Conservation (phyloP, 2,113 vertebrate species). For the Thunnus thynnus region DNA sequence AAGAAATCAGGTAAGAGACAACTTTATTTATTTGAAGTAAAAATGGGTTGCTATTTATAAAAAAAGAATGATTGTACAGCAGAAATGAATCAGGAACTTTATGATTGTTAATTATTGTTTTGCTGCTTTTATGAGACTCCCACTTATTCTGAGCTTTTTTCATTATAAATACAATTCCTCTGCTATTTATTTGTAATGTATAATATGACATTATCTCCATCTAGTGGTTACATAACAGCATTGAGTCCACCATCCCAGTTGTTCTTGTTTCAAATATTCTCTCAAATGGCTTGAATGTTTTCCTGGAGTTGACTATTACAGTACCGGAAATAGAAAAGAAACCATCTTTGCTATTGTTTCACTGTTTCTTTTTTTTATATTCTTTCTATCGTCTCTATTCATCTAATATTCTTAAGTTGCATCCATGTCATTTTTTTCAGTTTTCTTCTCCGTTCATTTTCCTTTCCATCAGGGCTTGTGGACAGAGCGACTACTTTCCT, state of each 20-base stretch:
- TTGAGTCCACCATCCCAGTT: neutral
- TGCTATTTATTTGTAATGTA: neutral
- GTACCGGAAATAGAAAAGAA: neutral
- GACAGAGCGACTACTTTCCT: conserved; percentile 91
- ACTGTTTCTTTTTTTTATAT: conserved; percentile 17
- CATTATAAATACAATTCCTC: neutral
- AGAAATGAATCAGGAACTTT: neutral
- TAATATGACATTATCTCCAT: conserved; percentile 45
- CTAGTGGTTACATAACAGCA: conserved; percentile 60
- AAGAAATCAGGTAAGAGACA: conserved; percentile 93
- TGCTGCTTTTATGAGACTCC: neutral
- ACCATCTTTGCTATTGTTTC: neutral
- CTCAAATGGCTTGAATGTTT: neutral
- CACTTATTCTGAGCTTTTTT: neutral
- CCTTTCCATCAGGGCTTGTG: conserved; percentile 91
- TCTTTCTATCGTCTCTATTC: conserved; percentile 41
- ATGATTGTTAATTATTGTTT: neutral
- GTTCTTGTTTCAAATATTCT: neutral
- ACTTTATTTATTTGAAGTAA: conserved; percentile 7
- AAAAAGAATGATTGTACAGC: no score
- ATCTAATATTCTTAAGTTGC: conserved; percentile 56
- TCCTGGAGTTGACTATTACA: neutral
- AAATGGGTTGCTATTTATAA: conserved; percentile 1
- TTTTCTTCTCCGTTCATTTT: conserved; percentile 86
- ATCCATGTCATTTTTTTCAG: conserved; percentile 71